These are phyloP conservation scores for Itoplectis maculator DNA, from an alignment of 2,888 invertebrate genomes.

Conservation along the genomic window DNA sequence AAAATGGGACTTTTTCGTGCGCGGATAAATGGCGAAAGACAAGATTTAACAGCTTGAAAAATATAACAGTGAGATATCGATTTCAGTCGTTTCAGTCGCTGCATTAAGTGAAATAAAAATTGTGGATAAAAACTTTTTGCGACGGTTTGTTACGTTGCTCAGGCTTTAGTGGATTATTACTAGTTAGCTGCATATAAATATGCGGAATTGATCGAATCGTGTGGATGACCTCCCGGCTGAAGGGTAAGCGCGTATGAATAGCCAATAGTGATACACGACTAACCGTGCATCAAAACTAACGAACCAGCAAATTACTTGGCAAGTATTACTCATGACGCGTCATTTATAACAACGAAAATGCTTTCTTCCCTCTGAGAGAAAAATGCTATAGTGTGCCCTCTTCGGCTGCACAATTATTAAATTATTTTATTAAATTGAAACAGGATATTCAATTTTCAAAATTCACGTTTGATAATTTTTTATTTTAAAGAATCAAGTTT, in stretches of 20 bases:
- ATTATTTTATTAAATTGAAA: neutral
- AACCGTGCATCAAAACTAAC: conserved; percentile 12
- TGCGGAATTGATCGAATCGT: neutral
- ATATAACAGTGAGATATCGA: too few species aligned
- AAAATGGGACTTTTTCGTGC: too few species aligned
- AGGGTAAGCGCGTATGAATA: neutral
- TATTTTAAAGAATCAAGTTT: too few species aligned
- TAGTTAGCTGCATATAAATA: neutral
- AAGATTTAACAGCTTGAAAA: too few species aligned
- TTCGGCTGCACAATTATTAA: neutral
- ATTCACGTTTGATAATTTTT: too few species aligned
- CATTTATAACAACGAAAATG: conserved; percentile 6
- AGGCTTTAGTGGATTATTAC: neutral
- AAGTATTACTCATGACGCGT: conserved; percentile 6
- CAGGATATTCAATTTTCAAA: too few species aligned
- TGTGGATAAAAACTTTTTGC: too few species aligned
- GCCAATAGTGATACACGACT: conserved; percentile 20
- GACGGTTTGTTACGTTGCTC: too few species aligned
- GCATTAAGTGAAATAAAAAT: too few species aligned
- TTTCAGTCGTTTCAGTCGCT: too few species aligned
- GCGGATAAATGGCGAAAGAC: too few species aligned
- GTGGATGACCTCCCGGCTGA: conserved; percentile 8
- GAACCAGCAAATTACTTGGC: conserved; percentile 32
- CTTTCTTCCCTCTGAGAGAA: neutral
- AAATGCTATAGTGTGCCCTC: neutral